Evolutionary conservation across 1,140 invertebrate species (phyloP), one percentile per base, ranked within the genome.

Genomic region (Zaprionus inermis): DNA sequence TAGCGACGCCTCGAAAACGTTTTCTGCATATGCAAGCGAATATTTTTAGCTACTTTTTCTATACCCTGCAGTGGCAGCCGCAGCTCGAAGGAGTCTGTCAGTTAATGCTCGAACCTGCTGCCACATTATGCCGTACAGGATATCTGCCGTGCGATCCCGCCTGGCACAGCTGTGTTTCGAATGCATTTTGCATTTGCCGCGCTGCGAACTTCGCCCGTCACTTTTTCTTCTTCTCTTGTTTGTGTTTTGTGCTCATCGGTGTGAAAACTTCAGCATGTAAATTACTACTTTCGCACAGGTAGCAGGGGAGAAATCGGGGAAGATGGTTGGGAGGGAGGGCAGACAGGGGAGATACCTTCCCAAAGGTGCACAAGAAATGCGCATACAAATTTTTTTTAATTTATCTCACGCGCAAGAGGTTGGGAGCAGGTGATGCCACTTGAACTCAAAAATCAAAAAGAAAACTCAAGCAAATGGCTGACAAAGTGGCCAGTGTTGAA

Each of bases 11-110:
- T 58, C n/a, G 16, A 12, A 57, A 57, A 63, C 49, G 41, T 64
- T 78, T 78, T 78, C 67, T 74, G 78, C 75, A 78, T 78, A 79
- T 74, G 75, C 75, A 74, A 79, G 76, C 75, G 66, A 74, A 79
- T 74, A 65, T 63, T 77, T 77, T 66, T 70, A 63, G 46, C 30
- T 51, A 34, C 16, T 30, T 30, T 71, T 46, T 69, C 32, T 18
- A 32, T 60, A 24, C 38, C 38, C 38, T 16, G 38, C 3, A 41
- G 38, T 3, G n/a, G 38, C 2, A 44, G n/a, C 2, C 16, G 16
- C 2, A 16, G 14, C n/a, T 44, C n/a, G 0, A 2, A 3, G 38
- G 38, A 0, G 38, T 44, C 7, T 44, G n/a, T 1, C 7, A 44
- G 7, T 16, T 16, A 3, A 16, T 6, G 14, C 1, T 38, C 6